Base-by-base conservation (phyloP, 1,140 invertebrate genomes). In the Dinoponera quadriceps region DNA sequence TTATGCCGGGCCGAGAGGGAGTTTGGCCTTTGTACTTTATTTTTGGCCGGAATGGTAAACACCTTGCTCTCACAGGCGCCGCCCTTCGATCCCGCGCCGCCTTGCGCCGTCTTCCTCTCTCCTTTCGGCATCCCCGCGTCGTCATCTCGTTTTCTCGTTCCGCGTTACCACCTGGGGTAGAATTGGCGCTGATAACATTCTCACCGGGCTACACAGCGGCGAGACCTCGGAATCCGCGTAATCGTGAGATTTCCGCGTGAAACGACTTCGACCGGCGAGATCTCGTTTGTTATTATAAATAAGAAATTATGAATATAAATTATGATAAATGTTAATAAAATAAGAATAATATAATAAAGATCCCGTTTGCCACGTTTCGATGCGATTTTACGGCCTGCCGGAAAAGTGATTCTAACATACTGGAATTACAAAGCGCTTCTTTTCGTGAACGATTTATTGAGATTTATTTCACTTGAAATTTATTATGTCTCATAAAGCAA, bases 51-150 rank as follows among this genome's bases (percentile, higher is more conserved):
- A 93, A 93, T 93, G 92, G 91, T 93, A 92, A 93, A 93, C 92
- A 93, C 92, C 92, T 93, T 93, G 91, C 92, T 91, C 92, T 91
- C 91, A 88, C 85, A 93, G 92, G 91, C 92, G 91, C 92, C 91
- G 93, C 91, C 91, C 90, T 87, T 85, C 86, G 85, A 75, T 84
- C 62, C 83, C 71, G 75, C 66, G 22, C 48, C 66, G 74, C 85
- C 90, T 86, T 90, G 78, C 29, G 29, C 73, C 48, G 51, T 83
- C 84, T 84, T 74, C 57, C 68, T 48, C 65, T 49, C 73, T 82
- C 83, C 77, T 49, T 85, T 84, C 9, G 33, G 60, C 51, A 33
- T 71, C 68, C 77, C 22, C 77, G 33, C 65, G 55, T 54, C 54
- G 60, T 54, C 54, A 49, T 22, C 33, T 77, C 48, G 38, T 66